Evolutionary conservation across 2,888 invertebrate species (phyloP).

Genomic region (Caprella mutica): DNA sequence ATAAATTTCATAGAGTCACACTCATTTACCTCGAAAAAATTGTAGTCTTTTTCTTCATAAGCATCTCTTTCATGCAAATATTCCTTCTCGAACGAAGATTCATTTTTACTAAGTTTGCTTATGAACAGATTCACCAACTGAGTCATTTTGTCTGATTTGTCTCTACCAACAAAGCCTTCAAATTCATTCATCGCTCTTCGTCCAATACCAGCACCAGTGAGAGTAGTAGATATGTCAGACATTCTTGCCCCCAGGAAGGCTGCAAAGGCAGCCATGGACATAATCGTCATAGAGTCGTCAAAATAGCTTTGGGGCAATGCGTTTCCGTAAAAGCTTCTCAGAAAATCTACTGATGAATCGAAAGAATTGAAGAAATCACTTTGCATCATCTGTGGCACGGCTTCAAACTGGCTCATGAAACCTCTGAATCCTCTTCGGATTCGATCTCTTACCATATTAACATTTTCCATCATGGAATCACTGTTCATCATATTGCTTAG

Average conservation of each 20-base stretch:
- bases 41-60: too few species aligned
- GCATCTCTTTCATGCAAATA: too few species aligned
- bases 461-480: too few species aligned
- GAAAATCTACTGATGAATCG: conserved; percentile 1
- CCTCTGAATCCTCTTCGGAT: neutral
- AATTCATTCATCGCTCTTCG: neutral
- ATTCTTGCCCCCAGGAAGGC: conserved; percentile 8
- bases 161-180: conserved; percentile 1
- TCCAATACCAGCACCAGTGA: neutral
- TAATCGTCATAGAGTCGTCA: conserved; percentile 6
- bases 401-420: neutral
- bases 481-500: too few species aligned
- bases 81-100: too few species aligned
- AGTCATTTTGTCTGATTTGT: too few species aligned
- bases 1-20: too few species aligned
- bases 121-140: too few species aligned
- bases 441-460: neutral
- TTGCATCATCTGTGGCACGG: neutral
- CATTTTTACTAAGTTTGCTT: too few species aligned
- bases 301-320: conserved; percentile 1
- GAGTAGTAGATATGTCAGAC: neutral
- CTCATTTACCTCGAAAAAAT: too few species aligned
- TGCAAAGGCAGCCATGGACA: conserved; percentile 1
- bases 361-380: neutral
- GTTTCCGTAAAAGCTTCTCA: conserved; percentile 1